Percentiles rank a stretch among this genome's conserved stretches.
phyloP scores from a whole-genome alignment of 2,113 vertebrate species.

The Lepisosteus oculatus region DNA sequence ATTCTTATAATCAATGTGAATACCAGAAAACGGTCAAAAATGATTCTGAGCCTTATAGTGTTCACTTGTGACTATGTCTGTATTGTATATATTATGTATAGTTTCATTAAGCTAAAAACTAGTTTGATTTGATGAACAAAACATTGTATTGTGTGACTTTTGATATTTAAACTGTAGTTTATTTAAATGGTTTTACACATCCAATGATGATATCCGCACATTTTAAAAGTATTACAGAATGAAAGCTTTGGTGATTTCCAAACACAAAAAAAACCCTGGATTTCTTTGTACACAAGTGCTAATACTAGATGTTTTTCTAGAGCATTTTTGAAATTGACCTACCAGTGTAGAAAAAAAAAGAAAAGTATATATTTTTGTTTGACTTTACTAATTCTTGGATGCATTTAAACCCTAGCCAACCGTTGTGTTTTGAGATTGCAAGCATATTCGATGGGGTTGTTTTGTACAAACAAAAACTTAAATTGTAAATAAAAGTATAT shows the following conservation, averaged over 20 bases:
- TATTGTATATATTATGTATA: conserved; percentile 37
- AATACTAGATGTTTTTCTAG: background rate
- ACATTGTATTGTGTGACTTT: conserved; percentile 48
- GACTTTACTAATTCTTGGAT: conserved; percentile 21
- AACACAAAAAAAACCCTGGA: conserved; percentile 14
- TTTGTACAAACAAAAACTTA: conserved; percentile 25
- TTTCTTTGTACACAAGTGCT: conserved; percentile 14
- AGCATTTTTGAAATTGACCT: conserved; percentile 14
- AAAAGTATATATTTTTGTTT: conserved; percentile 10
- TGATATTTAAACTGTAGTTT: conserved; percentile 51
- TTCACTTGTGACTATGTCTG: conserved; percentile 36
- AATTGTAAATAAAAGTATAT: conserved; percentile 32
- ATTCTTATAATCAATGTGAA: conserved; percentile 41
- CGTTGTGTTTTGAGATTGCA: conserved; percentile 23
- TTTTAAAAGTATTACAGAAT: conserved; percentile 38
- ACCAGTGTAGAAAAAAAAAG: conserved; percentile 6
- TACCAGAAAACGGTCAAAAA: conserved; percentile 49
- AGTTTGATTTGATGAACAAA: conserved; percentile 27
- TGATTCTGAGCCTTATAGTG: conserved; percentile 41
- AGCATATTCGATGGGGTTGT: conserved; percentile 24
- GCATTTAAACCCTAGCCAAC: conserved; percentile 21
- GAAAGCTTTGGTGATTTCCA: conserved; percentile 14
- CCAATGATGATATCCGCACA: conserved; percentile 39
- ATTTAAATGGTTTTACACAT: conserved; percentile 45
- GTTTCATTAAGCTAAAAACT: conserved; percentile 32